A percentile compares a stretch with the other conserved stretches of the same genome.
These are phyloP conservation scores for Hyla sarda DNA, from an alignment of 2,113 vertebrate species.

Conservation along the genomic window DNA sequence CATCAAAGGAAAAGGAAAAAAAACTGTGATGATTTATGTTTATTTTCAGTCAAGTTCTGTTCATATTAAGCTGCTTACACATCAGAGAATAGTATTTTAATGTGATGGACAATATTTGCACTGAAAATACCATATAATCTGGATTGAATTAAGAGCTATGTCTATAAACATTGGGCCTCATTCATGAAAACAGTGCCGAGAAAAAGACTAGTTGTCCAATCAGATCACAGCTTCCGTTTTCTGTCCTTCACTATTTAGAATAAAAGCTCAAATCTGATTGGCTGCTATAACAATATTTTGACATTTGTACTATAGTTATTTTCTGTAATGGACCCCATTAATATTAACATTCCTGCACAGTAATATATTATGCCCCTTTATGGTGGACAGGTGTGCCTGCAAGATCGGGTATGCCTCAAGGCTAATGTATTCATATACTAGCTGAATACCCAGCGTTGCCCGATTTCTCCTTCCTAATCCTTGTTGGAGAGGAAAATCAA, in stretches of 20 bases:
- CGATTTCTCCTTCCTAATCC: too few species aligned
- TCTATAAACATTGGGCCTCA: background rate
- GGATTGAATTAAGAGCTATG: background rate
- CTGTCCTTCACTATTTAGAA: background rate
- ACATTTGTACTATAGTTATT: background rate
- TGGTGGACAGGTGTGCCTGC: background rate
- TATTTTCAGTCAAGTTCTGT: background rate
- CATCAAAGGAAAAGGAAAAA: conserved; percentile 30
- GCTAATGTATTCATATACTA: too few species aligned
- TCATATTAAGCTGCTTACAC: conserved; percentile 11
- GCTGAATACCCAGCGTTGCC: too few species aligned
- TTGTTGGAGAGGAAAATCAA: too few species aligned
- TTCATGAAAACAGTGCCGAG: background rate
- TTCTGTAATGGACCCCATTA: background rate
- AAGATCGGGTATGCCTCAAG: background rate
- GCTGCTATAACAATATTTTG: background rate
- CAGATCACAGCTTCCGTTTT: background rate
- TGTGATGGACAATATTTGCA: background rate
- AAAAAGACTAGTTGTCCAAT: too few species aligned
- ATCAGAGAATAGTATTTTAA: conserved; percentile 25
- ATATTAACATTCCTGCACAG: background rate
- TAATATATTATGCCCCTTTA: background rate
- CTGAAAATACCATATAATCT: background rate
- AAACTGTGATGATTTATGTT: conserved; percentile 25
- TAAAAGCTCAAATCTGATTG: background rate